phyloP scores from a whole-genome alignment of 2,797 vertebrate genomes.

The Zenarchopterus dispar region DNA sequence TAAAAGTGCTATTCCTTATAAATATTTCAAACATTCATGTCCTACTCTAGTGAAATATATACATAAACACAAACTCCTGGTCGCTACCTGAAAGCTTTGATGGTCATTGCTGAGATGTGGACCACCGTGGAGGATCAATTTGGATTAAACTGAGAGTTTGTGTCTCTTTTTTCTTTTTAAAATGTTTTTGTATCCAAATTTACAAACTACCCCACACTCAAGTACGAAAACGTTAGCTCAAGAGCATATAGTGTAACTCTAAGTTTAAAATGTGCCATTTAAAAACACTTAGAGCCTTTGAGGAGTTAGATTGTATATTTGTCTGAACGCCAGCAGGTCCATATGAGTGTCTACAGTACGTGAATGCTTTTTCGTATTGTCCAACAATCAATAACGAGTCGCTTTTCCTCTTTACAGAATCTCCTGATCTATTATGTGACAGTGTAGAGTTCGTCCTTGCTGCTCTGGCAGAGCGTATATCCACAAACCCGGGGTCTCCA shows the following conservation, averaged over 20 bases:
- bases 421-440: conserved; percentile 79
- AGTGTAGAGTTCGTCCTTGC: conserved; percentile 88
- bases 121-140: no score
- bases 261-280: conserved; percentile 5
- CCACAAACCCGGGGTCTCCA: conserved; percentile 88
- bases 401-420: background rate
- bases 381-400: conserved; percentile 8
- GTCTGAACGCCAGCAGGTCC: conserved; percentile 6
- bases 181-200: background rate
- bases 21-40: conserved; percentile 43
- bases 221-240: background rate
- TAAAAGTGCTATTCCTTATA: conserved; percentile 42
- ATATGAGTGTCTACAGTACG: background rate
- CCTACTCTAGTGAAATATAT: conserved; percentile 27
- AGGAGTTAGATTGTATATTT: background rate
- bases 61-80: conserved; percentile 41
- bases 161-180: background rate
- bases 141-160: background rate
- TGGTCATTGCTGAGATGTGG: no score
- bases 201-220: background rate
- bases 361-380: conserved; percentile 3
- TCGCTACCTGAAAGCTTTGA: background rate
- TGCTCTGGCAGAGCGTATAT: conserved; percentile 91
- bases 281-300: background rate
- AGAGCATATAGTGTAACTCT: conserved; percentile 17